phyloP scores from a whole-genome alignment of 2,797 vertebrate genomes.

The Chrosomus eos region DNA sequence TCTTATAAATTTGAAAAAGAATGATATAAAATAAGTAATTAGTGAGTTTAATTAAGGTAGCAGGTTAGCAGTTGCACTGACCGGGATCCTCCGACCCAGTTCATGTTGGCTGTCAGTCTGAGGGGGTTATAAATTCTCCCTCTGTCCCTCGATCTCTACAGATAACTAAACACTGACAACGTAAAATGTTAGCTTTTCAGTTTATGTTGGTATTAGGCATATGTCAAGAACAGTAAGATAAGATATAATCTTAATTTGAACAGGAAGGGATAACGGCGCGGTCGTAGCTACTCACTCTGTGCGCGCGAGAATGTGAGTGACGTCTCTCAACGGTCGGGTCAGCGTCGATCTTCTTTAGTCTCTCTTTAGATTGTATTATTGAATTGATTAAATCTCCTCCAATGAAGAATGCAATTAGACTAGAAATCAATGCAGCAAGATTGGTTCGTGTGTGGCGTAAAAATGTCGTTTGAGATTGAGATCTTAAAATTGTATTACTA shows the following conservation, averaged over 20 bases:
- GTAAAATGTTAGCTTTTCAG: no score
- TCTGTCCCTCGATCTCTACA: neutral
- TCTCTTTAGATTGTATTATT: neutral
- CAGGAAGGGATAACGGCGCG: neutral
- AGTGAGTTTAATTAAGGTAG: neutral
- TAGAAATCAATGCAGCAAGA: neutral
- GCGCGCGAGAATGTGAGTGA: neutral
- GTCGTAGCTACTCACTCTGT: no score
- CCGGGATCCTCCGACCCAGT: constrained; percentile 82
- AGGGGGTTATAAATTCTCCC: neutral
- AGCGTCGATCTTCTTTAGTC: neutral
- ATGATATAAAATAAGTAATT: neutral
- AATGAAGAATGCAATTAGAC: neutral
- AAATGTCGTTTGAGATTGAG: neutral
- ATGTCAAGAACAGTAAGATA: neutral
- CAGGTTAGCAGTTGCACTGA: constrained; percentile 57
- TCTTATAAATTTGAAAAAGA: neutral
- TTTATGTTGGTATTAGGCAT: neutral
- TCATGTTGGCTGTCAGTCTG: constrained; percentile 66
- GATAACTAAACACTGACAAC: neutral
- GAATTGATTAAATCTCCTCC: neutral
- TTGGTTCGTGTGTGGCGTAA: neutral
- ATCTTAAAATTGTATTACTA: neutral
- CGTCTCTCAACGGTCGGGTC: neutral
- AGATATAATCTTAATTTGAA: neutral